Evolutionary conservation across 2,888 invertebrate genomes (phyloP).

Genomic region (Epinotia ramella): DNA sequence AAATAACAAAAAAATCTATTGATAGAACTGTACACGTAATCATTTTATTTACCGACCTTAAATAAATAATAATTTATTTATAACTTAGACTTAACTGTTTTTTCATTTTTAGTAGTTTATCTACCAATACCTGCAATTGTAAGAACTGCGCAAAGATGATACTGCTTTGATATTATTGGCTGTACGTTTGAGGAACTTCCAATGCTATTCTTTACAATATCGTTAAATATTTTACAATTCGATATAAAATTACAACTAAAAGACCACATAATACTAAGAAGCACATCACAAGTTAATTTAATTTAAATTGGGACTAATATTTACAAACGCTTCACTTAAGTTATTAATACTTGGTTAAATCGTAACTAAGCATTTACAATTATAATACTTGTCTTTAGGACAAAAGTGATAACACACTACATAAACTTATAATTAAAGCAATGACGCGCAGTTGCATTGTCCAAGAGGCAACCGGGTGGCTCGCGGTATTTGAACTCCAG

Average conservation of each 20-base stretch:
- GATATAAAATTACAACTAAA: background rate
- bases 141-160: slow-evolving; percentile 1
- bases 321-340: slow-evolving; percentile 56
- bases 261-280: background rate
- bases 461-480: no score
- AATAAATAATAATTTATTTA: slow-evolving; percentile 34
- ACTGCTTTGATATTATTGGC: background rate
- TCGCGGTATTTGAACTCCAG: no score
- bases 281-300: slow-evolving; percentile 32
- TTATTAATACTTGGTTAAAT: slow-evolving; percentile 57
- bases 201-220: background rate
- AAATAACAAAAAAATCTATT: background rate
- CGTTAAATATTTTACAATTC: background rate
- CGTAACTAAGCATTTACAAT: slow-evolving; percentile 48
- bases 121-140: background rate
- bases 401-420: slow-evolving; percentile 37
- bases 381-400: slow-evolving; percentile 45
- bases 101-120: background rate
- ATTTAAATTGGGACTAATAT: slow-evolving; percentile 54
- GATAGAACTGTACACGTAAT: slow-evolving; percentile 21
- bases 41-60: slow-evolving; percentile 6
- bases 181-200: background rate
- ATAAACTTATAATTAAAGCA: background rate
- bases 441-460: no score
- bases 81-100: slow-evolving; percentile 12